Evolutionary conservation across 2,797 vertebrate species (phyloP), one percentile per base, ranked within the genome.

Genomic region (Poliocrania exsul): DNA sequence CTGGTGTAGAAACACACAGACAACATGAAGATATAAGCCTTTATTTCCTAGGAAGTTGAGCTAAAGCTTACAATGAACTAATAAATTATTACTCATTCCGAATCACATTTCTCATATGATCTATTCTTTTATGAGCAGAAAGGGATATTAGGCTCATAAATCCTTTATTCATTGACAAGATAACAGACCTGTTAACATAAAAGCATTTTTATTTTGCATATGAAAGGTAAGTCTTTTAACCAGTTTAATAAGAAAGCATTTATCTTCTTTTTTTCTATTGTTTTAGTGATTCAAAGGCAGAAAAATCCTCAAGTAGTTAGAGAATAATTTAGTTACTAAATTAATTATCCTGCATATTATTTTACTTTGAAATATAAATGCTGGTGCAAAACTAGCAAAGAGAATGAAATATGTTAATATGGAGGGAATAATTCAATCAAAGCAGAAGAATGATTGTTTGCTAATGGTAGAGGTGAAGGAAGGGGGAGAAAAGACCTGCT

Each of bases 201-300:
- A 97, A 95, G 53, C 46, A 12, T 57, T 94, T 93, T 80, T 67
- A 77, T 88, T 97, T 97, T 96, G 67, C 92, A 95, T 97, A 93
- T 94, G 67, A 95, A 96, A 94, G 86, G 82, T 75, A 61, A 69
- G 64, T 25, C 73, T 89, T 95, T 80, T 65, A 93, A 81, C 17
- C 35, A 67, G 46, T 74, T 85, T 94, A 61, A 89, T 57, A 81
- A 85, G 46, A 92, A 82, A 92, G 50, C 57, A 73, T 82, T 88
- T 78, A 78, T 80, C 65, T 90, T 87, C 46, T 58, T 58, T 50
- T 51, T 29, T 29, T 14, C 65, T 79, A 69, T 90, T 96, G 88
- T 91, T 93, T 96, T 90, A 92, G 40, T 64, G 38, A 78, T 67
- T 89, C 75, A 95, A 92, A 92, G 84, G 65, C 23, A 44, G 79